Base-by-base conservation (phyloP, 2,797 vertebrate genomes). In the Heterohyrax brucei region DNA sequence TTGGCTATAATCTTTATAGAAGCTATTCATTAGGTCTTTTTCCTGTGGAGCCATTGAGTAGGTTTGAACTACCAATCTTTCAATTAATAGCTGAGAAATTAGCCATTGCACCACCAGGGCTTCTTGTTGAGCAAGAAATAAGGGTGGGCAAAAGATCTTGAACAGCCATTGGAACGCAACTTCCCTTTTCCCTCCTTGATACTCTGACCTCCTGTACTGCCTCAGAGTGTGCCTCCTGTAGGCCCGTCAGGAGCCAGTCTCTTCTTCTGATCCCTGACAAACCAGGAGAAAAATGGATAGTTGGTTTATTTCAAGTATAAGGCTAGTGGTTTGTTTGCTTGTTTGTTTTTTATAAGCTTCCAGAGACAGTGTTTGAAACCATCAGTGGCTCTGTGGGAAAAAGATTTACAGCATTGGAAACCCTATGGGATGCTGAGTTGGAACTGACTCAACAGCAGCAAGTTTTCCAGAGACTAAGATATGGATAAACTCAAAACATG, bases 401-500 rank as follows among this genome's bases (percentile, higher is more conserved):
- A 56, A 56, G 53, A 56, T 56, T 56, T 56, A 56, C 53, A 56
- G 53, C 53, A 10, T 56, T 56, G 53, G 53, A 56, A 56, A 56
- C 53, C 53, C 53, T 56, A 14, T 56, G 53, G 53, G 53, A 14
- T 56, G 53, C 12, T 56, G 53, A 56, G 53, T 56, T 3, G 12
- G 16, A 56, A 56, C 16, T 14, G 16, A 13, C 53, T 56, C 16
- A 14, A 56, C 12, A 14, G 53, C 53, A 56, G 53, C 16, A 14
- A 14, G 53, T 56, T 56, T 56, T 14, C 53, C 28, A 92, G 72
- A 95, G 16, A 28, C 12, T 48, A 26, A 82, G 48, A 87, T 39
- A 10, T 76, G 24, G 33, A 53, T 64, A 68, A 88, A 73, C 22
- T 90, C 91, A 64, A 72, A 92, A 33, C 18, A 79, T 28, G n/a